These are phyloP conservation scores for Mustela lutreola DNA, from an alignment of 2,113 vertebrate genomes.

Conservation along the genomic window DNA sequence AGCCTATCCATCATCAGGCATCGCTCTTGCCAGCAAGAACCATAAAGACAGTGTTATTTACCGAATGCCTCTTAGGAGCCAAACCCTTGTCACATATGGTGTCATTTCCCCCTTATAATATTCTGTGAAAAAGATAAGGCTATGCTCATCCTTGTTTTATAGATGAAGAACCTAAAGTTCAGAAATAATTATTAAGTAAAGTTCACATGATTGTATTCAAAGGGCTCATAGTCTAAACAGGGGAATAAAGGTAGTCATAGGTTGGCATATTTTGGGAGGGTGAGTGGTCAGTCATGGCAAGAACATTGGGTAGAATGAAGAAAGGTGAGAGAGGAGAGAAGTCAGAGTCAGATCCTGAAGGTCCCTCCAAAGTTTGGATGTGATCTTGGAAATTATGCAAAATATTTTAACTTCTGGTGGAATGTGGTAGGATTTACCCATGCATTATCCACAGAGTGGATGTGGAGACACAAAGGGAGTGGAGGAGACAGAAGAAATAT, in stretches of 20 bases:
- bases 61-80: neutral
- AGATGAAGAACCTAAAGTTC: neutral
- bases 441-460: neutral
- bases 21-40: neutral
- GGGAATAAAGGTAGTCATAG: neutral
- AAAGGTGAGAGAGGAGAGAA: neutral
- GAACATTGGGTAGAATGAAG: neutral
- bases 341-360: neutral
- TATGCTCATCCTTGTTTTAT: neutral
- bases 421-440: neutral
- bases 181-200: neutral
- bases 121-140: neutral
- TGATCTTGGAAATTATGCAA: neutral
- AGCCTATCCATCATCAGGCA: neutral
- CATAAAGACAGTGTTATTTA: neutral
- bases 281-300: neutral
- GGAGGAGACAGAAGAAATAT: neutral
- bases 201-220: neutral
- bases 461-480: neutral
- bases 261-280: neutral
- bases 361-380: neutral
- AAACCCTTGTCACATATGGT: neutral
- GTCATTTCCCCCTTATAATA: neutral
- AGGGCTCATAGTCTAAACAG: neutral
- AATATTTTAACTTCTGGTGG: neutral